phyloP scores from a whole-genome alignment of 2,888 invertebrate species.

The Stratiomys singularior region DNA sequence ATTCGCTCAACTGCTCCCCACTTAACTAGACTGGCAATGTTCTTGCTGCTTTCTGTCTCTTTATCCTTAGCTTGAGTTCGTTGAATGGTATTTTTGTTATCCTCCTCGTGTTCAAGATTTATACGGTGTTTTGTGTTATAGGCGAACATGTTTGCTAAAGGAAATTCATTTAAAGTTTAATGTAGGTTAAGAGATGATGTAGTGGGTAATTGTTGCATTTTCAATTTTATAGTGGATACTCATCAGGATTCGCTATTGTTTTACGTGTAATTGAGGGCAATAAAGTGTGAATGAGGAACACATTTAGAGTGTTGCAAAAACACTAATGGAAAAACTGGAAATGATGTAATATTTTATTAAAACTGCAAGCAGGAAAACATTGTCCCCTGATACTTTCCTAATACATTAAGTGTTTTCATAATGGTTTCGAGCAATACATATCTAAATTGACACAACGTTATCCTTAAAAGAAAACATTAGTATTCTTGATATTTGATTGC shows the following conservation, averaged over 20 bases:
- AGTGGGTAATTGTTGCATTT: slow-evolving; percentile 21
- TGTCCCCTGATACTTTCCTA: too few species aligned
- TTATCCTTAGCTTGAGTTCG: neutral
- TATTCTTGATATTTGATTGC: too few species aligned
- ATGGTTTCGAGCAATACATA: too few species aligned
- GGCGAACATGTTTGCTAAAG: slow-evolving; percentile 19
- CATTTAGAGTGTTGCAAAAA: too few species aligned
- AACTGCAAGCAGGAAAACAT: too few species aligned
- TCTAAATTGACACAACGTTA: too few species aligned
- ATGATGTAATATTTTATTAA: too few species aligned
- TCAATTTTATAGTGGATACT: slow-evolving; percentile 13
- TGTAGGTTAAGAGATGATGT: slow-evolving; percentile 19
- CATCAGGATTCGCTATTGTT: neutral
- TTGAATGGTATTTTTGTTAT: neutral
- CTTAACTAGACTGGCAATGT: neutral
- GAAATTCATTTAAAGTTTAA: slow-evolving; percentile 18
- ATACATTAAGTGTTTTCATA: too few species aligned
- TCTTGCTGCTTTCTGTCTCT: neutral
- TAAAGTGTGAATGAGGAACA: neutral
- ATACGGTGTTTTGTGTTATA: neutral
- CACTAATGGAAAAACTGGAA: too few species aligned
- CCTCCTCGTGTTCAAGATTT: slow-evolving; percentile 12
- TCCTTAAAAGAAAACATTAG: too few species aligned
- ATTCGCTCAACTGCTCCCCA: neutral
- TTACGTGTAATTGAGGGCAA: neutral